These are phyloP conservation scores for Leptosomus discolor DNA, from an alignment of 2,113 vertebrate genomes.

Conservation along the genomic window DNA sequence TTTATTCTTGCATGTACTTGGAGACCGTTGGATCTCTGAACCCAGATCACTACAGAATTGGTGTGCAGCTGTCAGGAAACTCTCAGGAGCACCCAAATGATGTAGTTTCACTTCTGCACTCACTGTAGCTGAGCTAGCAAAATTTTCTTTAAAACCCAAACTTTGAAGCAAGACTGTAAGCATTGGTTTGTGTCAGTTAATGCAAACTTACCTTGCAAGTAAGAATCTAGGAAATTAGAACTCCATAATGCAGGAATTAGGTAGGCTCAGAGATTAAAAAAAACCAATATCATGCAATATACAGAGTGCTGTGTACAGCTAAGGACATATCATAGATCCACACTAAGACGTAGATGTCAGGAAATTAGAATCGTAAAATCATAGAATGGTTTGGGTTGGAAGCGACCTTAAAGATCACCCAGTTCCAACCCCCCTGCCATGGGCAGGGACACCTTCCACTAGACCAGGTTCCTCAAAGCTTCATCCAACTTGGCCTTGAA, in stretches of 20 bases:
- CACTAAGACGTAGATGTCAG: neutral
- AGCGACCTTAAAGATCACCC: too few species aligned
- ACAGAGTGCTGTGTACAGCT: neutral
- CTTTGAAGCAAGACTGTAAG: neutral
- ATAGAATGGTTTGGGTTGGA: too few species aligned
- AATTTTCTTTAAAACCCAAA: neutral
- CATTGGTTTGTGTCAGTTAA: neutral
- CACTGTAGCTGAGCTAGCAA: neutral
- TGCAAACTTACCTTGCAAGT: neutral
- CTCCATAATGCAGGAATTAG: neutral
- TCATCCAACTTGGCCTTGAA: too few species aligned
- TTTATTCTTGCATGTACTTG: neutral
- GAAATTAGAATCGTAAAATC: too few species aligned
- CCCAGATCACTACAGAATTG: neutral
- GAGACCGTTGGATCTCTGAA: neutral
- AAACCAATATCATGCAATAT: neutral
- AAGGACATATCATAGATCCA: neutral
- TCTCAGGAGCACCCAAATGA: neutral
- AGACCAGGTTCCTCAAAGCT: too few species aligned
- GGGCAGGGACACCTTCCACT: too few species aligned
- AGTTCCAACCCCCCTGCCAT: too few species aligned
- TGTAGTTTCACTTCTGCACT: neutral
- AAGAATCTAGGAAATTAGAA: neutral
- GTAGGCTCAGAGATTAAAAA: neutral
- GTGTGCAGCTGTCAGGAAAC: neutral